Evolutionary conservation across 2,113 vertebrate genomes (phyloP).

Genomic region (Muscicapa adusta): DNA sequence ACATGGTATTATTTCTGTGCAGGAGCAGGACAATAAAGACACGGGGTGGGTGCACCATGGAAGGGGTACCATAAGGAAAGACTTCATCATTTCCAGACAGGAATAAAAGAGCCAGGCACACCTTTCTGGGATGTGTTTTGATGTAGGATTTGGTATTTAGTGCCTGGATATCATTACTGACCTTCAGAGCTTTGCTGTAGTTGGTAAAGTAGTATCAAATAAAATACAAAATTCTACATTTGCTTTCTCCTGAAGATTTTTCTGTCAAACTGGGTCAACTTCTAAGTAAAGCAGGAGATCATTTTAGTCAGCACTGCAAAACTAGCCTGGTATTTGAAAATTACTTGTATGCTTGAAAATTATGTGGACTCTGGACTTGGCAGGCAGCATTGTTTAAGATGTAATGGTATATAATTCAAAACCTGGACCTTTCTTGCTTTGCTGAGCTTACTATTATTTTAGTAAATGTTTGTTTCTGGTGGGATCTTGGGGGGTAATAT

Average conservation of each 20-base stretch:
- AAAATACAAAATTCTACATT: neutral
- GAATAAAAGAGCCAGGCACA: neutral
- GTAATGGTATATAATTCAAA: neutral
- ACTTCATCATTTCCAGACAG: neutral
- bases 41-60: accelerated
- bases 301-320: constrained; percentile 16
- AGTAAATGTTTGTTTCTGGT: neutral
- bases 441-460: neutral
- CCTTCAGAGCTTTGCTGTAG: neutral
- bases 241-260: neutral
- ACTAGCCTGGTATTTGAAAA: neutral
- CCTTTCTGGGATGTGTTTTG: neutral
- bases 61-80: neutral
- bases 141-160: neutral
- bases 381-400: neutral
- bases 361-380: neutral
- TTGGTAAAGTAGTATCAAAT: neutral
- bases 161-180: neutral
- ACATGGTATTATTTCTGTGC: neutral
- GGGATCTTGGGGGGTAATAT: neutral
- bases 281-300: neutral
- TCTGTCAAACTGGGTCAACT: constrained; percentile 7
- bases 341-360: neutral
- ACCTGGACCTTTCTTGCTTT: neutral
- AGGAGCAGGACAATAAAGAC: neutral